Evolutionary conservation across 2,797 vertebrate species (phyloP).

Genomic region (Artibeus jamaicensis): DNA sequence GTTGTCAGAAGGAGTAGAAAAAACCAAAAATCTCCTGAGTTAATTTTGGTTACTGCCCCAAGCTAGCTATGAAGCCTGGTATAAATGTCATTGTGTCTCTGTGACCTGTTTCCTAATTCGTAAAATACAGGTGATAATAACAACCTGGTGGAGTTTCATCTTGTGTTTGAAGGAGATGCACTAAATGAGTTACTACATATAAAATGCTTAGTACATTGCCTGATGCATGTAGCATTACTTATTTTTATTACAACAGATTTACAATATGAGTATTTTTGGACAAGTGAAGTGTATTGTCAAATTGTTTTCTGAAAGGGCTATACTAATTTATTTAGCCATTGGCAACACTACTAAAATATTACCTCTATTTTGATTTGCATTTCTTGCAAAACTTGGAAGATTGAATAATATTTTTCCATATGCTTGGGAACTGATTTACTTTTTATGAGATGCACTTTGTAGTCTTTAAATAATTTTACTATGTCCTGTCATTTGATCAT

Average conservation of each 20-base stretch:
- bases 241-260: slow-evolving; percentile 18
- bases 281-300: background rate
- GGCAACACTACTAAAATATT: slow-evolving; percentile 16
- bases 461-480: slow-evolving; percentile 52
- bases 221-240: background rate
- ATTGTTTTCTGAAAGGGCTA: background rate
- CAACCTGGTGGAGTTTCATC: background rate
- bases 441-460: slow-evolving; percentile 47
- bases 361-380: slow-evolving; percentile 50
- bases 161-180: background rate
- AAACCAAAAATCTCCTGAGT: background rate
- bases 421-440: slow-evolving; percentile 24
- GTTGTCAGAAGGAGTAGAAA: background rate
- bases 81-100: background rate
- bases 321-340: background rate
- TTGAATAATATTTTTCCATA: slow-evolving; percentile 3
- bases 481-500: slow-evolving; percentile 8
- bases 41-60: background rate
- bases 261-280: slow-evolving; percentile 21
- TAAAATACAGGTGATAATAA: background rate
- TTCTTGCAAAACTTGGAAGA: slow-evolving; percentile 51
- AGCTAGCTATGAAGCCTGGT: background rate
- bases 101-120: background rate
- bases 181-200: background rate
- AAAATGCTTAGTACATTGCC: background rate